Conservation (phyloP, 2,113 vertebrate species). For the Atlantisia rogersi region DNA sequence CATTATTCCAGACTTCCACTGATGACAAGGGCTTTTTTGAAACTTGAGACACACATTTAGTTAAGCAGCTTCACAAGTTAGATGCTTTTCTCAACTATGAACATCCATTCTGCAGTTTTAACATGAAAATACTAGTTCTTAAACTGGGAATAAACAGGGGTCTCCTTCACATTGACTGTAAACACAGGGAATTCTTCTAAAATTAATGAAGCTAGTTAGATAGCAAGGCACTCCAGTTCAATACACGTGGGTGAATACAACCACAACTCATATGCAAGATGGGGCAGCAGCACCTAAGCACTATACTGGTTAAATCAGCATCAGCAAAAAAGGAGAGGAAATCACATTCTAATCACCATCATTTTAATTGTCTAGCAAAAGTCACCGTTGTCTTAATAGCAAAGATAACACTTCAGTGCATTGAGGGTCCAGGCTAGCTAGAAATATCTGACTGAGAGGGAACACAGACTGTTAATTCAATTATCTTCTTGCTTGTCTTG, state of each 20-base stretch:
- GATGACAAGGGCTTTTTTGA: neutral
- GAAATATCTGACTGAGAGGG: neutral
- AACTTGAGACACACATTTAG: neutral
- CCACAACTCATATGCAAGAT: neutral
- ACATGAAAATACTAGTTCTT: neutral
- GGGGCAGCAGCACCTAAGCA: neutral
- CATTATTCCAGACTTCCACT: neutral
- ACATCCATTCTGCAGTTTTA: neutral
- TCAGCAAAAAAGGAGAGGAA: neutral
- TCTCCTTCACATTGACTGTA: neutral
- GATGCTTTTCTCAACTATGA: neutral
- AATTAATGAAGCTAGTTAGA: neutral
- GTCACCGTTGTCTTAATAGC: neutral
- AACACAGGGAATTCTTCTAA: neutral
- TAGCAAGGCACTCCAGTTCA: neutral
- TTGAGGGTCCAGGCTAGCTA: neutral
- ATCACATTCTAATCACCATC: neutral
- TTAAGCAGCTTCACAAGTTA: neutral
- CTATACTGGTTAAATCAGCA: neutral
- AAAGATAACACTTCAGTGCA: neutral
- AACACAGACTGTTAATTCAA: neutral
- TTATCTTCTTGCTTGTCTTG: neutral
- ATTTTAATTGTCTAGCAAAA: neutral
- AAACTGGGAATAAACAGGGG: neutral
- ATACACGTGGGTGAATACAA: neutral